phyloP scores from a whole-genome alignment of 2,888 invertebrate species.

The Bellardia pandia region DNA sequence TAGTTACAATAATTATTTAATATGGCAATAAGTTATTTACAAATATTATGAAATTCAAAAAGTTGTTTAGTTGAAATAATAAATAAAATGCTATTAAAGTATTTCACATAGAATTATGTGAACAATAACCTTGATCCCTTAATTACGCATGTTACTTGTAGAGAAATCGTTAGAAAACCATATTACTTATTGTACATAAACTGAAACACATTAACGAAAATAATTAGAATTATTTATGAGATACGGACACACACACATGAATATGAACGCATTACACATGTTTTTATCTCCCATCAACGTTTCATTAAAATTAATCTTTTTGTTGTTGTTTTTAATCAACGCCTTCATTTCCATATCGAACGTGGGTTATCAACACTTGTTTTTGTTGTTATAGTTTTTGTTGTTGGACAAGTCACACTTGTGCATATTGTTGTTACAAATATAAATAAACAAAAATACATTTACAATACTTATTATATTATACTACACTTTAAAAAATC shows the following conservation, averaged over 20 bases:
- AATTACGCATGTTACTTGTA: not conserved
- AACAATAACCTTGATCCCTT: not conserved
- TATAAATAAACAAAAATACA: too few relatives aligned
- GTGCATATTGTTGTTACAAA: too few relatives aligned
- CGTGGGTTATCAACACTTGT: not conserved
- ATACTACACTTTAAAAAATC: too few relatives aligned
- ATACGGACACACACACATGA: not conserved
- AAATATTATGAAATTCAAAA: too few relatives aligned
- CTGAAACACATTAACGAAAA: slow-evolving; percentile 22
- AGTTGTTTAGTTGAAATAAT: not conserved
- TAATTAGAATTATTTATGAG: slow-evolving; percentile 47
- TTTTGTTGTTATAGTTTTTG: too few relatives aligned
- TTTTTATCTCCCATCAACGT: not conserved
- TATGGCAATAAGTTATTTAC: too few relatives aligned
- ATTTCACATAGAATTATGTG: too few relatives aligned
- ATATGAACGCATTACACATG: too few relatives aligned
- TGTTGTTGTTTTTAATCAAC: not conserved
- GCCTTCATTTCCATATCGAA: not conserved
- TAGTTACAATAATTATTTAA: too few relatives aligned
- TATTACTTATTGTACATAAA: not conserved
- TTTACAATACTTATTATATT: too few relatives aligned
- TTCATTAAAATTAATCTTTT: slow-evolving; percentile 25
- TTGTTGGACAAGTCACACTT: too few relatives aligned
- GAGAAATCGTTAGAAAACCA: not conserved
- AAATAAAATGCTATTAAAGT: too few relatives aligned